phyloP scores from a whole-genome alignment of 1,140 invertebrate species.

The Oscheius sp. region DNA sequence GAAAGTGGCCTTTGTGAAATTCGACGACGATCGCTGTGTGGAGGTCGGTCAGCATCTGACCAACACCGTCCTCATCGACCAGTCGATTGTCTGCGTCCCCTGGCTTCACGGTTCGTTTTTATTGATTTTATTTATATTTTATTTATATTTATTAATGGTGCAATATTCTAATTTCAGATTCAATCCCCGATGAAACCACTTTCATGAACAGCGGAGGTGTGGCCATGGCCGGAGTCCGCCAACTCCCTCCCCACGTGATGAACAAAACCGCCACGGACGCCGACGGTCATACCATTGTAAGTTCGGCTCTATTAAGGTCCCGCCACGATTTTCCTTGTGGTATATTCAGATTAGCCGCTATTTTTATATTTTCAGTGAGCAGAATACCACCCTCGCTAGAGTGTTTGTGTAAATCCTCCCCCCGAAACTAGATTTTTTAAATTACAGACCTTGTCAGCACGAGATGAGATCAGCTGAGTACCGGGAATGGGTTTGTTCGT shows the following conservation, averaged over 20 bases:
- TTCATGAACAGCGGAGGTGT: conserved; percentile 85
- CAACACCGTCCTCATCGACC: conserved; percentile 97
- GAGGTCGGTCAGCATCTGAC: conserved; percentile 92
- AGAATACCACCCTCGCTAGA: too few relatives aligned
- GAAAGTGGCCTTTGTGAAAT: conserved; percentile 92
- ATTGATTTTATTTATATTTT: conserved; percentile 5
- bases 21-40: conserved; percentile 79
- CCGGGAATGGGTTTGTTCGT: too few relatives aligned
- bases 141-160: conserved; percentile 13
- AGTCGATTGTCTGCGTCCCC: conserved; percentile 90
- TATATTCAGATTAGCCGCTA: too few relatives aligned
- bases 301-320: too few relatives aligned
- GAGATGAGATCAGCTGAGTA: too few relatives aligned
- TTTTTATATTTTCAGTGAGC: too few relatives aligned
- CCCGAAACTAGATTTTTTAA: too few relatives aligned
- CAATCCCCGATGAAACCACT: conserved; percentile 89
- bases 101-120: conserved; percentile 69
- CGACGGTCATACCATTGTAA: conserved; percentile 44
- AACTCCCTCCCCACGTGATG: conserved; percentile 73
- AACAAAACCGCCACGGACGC: conserved; percentile 67
- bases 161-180: conserved; percentile 68
- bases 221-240: conserved; percentile 74
- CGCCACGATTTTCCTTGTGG: too few relatives aligned
- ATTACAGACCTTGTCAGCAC: background rate
- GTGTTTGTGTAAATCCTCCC: too few relatives aligned